phyloP scores from a whole-genome alignment of 2,797 vertebrate genomes.

The Limosa lapponica region DNA sequence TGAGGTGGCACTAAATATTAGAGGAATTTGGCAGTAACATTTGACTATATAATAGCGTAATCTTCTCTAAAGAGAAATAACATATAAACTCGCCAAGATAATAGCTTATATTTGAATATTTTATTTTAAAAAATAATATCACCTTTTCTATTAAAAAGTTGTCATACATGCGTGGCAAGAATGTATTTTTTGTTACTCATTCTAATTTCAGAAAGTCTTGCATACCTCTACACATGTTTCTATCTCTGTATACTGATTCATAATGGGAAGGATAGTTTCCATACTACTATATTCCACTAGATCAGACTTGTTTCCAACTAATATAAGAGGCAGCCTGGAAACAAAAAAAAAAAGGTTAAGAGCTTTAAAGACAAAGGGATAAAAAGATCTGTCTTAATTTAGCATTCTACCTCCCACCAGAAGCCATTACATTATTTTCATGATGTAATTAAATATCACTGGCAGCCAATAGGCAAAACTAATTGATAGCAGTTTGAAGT shows the following conservation, averaged over 20 bases:
- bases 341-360: conserved; percentile 17
- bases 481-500: background rate
- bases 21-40: background rate
- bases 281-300: conserved; percentile 96
- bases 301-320: conserved; percentile 98
- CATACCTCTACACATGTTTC: conserved; percentile 98
- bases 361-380: conserved; percentile 1
- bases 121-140: background rate
- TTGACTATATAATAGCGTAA: background rate
- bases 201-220: conserved; percentile 7
- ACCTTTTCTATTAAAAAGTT: background rate
- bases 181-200: background rate
- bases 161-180: background rate
- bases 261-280: conserved; percentile 96
- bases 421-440: background rate
- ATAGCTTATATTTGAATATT: background rate
- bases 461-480: background rate
- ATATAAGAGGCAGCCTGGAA: conserved; percentile 92
- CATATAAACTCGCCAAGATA: background rate
- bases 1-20: background rate
- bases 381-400: background rate
- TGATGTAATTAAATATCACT: background rate
- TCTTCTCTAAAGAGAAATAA: background rate
- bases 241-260: conserved; percentile 96
- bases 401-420: background rate